A percentile compares a stretch with the other conserved stretches of the same genome.
These are phyloP conservation scores for Luperina testacea DNA, from an alignment of 2,888 invertebrate species.

Conservation along the genomic window DNA sequence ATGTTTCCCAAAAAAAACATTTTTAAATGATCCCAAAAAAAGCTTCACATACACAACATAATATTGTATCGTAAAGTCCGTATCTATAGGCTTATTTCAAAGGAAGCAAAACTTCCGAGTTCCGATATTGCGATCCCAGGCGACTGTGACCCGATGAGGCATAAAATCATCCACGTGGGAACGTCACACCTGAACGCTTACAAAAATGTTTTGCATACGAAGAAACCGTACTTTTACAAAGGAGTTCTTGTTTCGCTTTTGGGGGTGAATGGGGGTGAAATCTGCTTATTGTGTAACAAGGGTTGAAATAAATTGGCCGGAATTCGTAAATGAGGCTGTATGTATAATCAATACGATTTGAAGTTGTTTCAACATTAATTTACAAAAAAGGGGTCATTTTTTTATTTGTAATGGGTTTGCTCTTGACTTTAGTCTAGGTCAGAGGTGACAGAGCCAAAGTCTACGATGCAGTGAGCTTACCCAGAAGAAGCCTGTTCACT, in stretches of 20 bases:
- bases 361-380: conserved; percentile 30
- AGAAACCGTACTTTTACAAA: conserved; percentile 51
- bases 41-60: not conserved
- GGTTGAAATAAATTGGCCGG: conserved; percentile 55
- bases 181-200: conserved; percentile 61
- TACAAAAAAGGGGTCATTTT: conserved; percentile 1
- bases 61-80: conserved; percentile 13
- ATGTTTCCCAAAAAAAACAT: conserved; percentile 16
- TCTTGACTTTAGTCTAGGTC: no score
- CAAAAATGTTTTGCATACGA: conserved; percentile 64
- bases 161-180: conserved; percentile 65
- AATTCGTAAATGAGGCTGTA: conserved; percentile 42
- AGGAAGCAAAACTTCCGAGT: conserved; percentile 52
- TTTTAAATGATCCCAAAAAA: conserved; percentile 31
- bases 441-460: no score
- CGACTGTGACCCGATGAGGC: conserved; percentile 60
- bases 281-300: conserved; percentile 36
- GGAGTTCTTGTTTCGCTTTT: conserved; percentile 55
- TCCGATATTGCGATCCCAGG: conserved; percentile 56
- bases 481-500: no score
- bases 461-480: no score
- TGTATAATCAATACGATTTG: conserved; percentile 30
- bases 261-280: conserved; percentile 33
- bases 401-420: no score
- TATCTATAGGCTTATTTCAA: conserved; percentile 52